Evolutionary conservation across 2,797 vertebrate species (phyloP), one percentile per base, ranked within the genome.

Genomic region (Pseudotriccus pelzelni): DNA sequence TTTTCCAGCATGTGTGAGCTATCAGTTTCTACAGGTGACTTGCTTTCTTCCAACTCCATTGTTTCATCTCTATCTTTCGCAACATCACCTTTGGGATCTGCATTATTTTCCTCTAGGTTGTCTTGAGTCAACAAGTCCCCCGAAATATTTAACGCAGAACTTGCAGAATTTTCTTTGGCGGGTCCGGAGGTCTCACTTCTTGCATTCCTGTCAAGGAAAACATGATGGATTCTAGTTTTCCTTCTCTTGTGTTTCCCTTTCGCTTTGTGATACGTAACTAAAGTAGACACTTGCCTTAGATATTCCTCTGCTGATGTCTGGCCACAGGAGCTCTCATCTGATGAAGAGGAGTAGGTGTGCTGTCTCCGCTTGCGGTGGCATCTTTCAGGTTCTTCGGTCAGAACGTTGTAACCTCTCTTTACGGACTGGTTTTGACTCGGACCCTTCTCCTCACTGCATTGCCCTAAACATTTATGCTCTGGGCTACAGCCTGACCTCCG

Each of bases 401-500:
- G 66, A 85, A 97, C 86, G 5, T 56, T 96, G 74, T 88, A 97
- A 52, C 96, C 96, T 96, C 98, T 98, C 94, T 98, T 98, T 30
- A 97, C 14, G 30, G 97, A 94, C 53, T 93, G 98, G 59, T 84
- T 97, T 59, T 97, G 97, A 78, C 77, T 94, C 1, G 3, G 27
- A 47, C 44, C 89, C 85, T 96, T 97, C 63, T 90, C 67, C 49
- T 95, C 90, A 11, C 86, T 94, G 80, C 83, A 94, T 39, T 91
- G 93, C 84, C 91, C 81, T 46, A 93, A 76, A 66, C 84, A 95
- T 30, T 79, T 95, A 74, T 94, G 95, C 64, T 96, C 96, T 30
- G 92, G 83, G 81, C 89, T 94, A 44, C 76, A 93, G 79, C 73
- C 82, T 3, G 87, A 49, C 47, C 76, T 94, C 92, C 78, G 93